A percentile compares a stretch with the other conserved stretches of the same genome.
Conservation (phyloP, 2,888 invertebrate genomes). For the Clepsis dumicolana region DNA sequence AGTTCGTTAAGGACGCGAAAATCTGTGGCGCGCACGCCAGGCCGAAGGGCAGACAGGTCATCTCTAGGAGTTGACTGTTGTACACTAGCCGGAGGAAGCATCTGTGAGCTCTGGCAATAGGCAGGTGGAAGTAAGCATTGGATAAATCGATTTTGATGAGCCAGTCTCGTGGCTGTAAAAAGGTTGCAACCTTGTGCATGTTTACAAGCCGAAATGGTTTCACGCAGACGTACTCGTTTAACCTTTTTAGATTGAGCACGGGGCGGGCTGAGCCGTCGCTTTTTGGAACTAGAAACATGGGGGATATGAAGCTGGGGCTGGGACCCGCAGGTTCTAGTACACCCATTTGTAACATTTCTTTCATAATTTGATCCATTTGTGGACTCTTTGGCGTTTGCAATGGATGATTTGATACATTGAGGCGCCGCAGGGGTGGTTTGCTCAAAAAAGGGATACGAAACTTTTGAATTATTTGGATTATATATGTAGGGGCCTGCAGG, state of each 20-base stretch:
- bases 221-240: conserved; percentile 31
- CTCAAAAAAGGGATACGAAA: conserved; percentile 36
- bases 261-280: conserved; percentile 13
- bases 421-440: background rate
- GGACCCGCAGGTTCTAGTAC: conserved; percentile 3
- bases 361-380: background rate
- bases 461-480: conserved; percentile 35
- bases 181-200: conserved; percentile 13
- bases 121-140: background rate
- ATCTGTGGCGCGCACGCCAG: background rate
- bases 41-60: background rate
- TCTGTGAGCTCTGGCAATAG: conserved; percentile 1
- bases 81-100: background rate
- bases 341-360: conserved; percentile 6
- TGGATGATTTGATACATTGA: background rate
- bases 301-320: conserved; percentile 27
- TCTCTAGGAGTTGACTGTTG: background rate
- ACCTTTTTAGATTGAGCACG: conserved; percentile 37
- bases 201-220: conserved; percentile 35
- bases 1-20: background rate
- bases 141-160: conserved; percentile 1
- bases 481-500: conserved; percentile 25
- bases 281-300: conserved; percentile 32
- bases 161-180: conserved; percentile 7
- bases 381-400: conserved; percentile 15